Evolutionary conservation across 1,140 invertebrate species (phyloP).

Genomic region (Camponotus pennsylvanicus): DNA sequence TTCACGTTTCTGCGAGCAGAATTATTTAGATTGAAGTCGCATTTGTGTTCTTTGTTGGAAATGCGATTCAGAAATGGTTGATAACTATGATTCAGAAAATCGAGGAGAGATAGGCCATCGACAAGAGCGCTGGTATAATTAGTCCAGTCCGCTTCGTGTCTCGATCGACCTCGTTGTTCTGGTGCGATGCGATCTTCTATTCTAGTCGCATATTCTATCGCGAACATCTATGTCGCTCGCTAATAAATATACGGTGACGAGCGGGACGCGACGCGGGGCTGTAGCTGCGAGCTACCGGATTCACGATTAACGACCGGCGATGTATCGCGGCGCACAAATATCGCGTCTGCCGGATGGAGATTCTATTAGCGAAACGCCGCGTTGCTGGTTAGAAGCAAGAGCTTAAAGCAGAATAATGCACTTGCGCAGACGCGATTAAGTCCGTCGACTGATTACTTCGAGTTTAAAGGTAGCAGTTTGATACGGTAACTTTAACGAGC

Average conservation of each 20-base stretch:
- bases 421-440: conserved; percentile 57
- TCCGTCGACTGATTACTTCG: conserved; percentile 46
- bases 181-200: conserved; percentile 45
- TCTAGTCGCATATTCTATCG: conserved; percentile 46
- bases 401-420: conserved; percentile 53
- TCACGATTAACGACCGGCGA: conserved; percentile 67
- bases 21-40: conserved; percentile 6
- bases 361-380: conserved; percentile 66
- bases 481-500: conserved; percentile 28
- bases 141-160: conserved; percentile 33
- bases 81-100: conserved; percentile 25
- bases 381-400: conserved; percentile 22
- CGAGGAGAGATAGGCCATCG: not conserved
- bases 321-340: conserved; percentile 62
- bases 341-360: conserved; percentile 55
- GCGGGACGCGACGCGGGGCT: conserved; percentile 2
- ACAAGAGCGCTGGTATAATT: conserved; percentile 26
- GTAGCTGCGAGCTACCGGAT: conserved; percentile 53
- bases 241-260: conserved; percentile 64
- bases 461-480: conserved; percentile 42
- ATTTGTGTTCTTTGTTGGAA: not conserved
- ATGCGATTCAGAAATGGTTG: not conserved
- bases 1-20: not conserved
- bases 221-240: conserved; percentile 49
- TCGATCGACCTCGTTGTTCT: conserved; percentile 19